Base-by-base conservation (phyloP, 2,113 vertebrate genomes). In the Nestor notabilis region DNA sequence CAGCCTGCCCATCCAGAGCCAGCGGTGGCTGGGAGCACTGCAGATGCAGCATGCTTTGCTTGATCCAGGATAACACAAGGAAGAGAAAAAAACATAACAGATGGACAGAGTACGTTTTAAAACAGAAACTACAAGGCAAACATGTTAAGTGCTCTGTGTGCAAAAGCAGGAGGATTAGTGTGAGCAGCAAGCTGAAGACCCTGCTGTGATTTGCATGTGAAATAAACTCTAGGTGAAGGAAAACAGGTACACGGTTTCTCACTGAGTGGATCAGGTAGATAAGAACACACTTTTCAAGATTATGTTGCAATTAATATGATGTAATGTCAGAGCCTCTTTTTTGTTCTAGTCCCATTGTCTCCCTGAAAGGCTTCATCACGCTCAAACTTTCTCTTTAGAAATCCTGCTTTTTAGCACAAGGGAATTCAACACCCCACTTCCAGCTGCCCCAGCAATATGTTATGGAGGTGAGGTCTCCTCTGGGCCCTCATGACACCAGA, bases 11-110 rank as follows among this genome's bases (percentile, higher is more conserved):
- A 20, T 0, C 2, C 50, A 58, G 64, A 50, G n/a, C 27, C 58
- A 60, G 69, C 0, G 0, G 11, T 18, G 8, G 7, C 2, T 69
- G 31, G 31, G 31, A 50, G 55, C 35, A 11, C 24, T 65, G 56
- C 46, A 66, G 41, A 39, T 18, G 13, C 27, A 33, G 14, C 0
- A 0, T 27, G 27, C 49, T 60, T 83, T n/a, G 47, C 43, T 47
- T 28, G 8, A 47, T 31, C 13, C 37, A 66, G 72, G 31, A 41
- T 29, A 72, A 58, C 3, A 1, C 0, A 3, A 4, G 31, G 7
- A 5, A 58, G 39, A 39, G 39, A 39, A 85, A 61, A 25, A 2
- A 50, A 44, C 11, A 1, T 3, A 21, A 8, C 2, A 69, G 55
- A 49, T n/a, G 28, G 17, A 41, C 33, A 77, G 37, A 21, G 9